Evolutionary conservation across 2,797 vertebrate species (phyloP).

Genomic region (Ficedula albicollis): DNA sequence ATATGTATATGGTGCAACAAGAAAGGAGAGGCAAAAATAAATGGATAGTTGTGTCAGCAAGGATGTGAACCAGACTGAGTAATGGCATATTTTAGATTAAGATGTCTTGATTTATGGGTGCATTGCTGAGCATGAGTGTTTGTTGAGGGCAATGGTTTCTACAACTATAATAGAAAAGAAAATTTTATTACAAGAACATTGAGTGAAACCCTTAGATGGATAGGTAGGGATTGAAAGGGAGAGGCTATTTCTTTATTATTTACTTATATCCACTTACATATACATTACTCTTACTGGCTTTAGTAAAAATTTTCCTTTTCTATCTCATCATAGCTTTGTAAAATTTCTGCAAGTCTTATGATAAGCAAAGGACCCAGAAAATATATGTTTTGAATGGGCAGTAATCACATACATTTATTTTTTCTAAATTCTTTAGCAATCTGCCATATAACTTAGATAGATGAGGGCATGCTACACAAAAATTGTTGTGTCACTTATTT

Average conservation of each 20-base stretch:
- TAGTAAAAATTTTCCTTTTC: neutral
- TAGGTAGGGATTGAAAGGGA: neutral
- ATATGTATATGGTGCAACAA: neutral
- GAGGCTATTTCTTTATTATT: neutral
- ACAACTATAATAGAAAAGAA: neutral
- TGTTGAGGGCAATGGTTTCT: neutral
- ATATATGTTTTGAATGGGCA: neutral
- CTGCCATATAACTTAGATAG: neutral
- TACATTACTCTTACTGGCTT: neutral
- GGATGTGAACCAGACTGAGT: neutral
- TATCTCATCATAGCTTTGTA: neutral
- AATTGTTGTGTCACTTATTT: neutral
- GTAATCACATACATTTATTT: neutral
- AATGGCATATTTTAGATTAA: neutral
- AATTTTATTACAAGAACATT: neutral
- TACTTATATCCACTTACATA: neutral
- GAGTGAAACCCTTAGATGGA: neutral
- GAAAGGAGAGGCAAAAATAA: neutral
- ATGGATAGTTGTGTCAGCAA: neutral
- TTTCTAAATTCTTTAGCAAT: neutral
- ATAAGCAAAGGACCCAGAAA: neutral
- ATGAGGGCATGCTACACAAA: neutral
- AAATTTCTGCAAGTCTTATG: neutral
- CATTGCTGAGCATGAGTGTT: neutral
- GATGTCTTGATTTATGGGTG: neutral